Evolutionary conservation across 2,888 invertebrate genomes (phyloP).

Genomic region (Acronicta psi): DNA sequence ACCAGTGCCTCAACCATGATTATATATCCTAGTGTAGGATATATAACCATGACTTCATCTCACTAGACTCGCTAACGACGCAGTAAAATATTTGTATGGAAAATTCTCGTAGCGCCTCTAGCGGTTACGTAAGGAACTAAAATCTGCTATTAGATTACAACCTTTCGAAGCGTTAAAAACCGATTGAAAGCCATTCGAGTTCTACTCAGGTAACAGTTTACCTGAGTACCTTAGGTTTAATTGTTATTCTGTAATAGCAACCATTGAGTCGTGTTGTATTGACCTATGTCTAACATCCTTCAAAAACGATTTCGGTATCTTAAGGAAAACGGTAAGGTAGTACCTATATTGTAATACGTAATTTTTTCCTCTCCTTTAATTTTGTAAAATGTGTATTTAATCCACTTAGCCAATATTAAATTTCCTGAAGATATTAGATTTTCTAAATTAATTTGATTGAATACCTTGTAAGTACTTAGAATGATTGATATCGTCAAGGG

Average conservation of each 20-base stretch:
- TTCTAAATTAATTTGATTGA: not conserved
- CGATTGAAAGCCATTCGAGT: too few species aligned
- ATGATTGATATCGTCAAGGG: too few species aligned
- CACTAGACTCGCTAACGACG: too few species aligned
- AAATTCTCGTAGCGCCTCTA: too few species aligned
- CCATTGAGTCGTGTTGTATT: not conserved
- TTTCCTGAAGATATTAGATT: not conserved
- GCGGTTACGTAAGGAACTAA: too few species aligned
- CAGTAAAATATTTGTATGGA: too few species aligned
- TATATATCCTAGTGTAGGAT: too few species aligned
- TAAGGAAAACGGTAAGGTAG: slow-evolving; percentile 19
- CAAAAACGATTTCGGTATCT: slow-evolving; percentile 13
- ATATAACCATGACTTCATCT: too few species aligned
- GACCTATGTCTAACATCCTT: slow-evolving; percentile 32
- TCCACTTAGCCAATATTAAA: not conserved
- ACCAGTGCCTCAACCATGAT: too few species aligned
- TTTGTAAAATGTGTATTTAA: not conserved
- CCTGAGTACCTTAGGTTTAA: slow-evolving; percentile 1
- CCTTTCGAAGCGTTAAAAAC: too few species aligned
- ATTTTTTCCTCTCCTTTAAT: slow-evolving; percentile 9
- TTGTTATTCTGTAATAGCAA: slow-evolving; percentile 25
- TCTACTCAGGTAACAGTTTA: too few species aligned
- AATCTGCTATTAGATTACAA: too few species aligned
- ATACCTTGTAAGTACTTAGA: not conserved
- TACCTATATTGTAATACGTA: not conserved